Evolutionary conservation across 2,888 invertebrate genomes (phyloP).

Genomic region (Eristalis pertinax): DNA sequence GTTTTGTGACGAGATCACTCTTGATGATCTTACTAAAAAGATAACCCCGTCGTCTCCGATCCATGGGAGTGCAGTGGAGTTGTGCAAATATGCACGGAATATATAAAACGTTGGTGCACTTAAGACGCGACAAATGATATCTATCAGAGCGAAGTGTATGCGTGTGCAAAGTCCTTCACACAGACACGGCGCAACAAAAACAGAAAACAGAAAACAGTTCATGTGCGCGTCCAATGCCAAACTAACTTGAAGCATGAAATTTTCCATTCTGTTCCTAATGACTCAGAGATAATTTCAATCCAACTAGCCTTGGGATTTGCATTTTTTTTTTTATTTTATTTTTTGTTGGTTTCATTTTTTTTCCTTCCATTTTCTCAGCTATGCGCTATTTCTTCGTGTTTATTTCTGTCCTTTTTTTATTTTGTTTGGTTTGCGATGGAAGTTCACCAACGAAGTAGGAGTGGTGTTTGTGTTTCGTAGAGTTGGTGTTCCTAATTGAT

Average conservation of each 20-base stretch:
- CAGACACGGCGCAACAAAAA: not conserved
- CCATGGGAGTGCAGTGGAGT: constrained; percentile 25
- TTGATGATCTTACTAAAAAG: constrained; percentile 51
- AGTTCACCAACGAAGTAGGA: not conserved
- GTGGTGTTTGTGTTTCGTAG: not conserved
- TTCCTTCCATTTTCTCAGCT: not conserved
- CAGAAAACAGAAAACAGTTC: not conserved
- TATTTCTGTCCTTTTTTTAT: constrained; percentile 5
- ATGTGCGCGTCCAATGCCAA: constrained; percentile 33
- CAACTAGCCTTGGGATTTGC: constrained; percentile 61
- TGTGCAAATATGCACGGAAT: constrained; percentile 2
- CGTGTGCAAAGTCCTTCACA: constrained; percentile 14
- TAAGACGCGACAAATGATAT: constrained; percentile 54
- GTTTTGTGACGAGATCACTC: constrained; percentile 42
- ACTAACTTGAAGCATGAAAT: constrained; percentile 48
- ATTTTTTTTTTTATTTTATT: no score
- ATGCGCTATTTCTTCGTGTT: not conserved
- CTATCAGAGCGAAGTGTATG: constrained; percentile 49
- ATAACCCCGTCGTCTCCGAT: constrained; percentile 13
- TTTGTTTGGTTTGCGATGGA: not conserved
- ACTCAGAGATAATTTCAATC: constrained; percentile 57
- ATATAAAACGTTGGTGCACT: constrained; percentile 24
- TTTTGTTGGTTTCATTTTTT: not conserved
- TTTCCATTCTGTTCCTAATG: constrained; percentile 69
- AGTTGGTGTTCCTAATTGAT: not conserved